Evolutionary conservation across 2,888 invertebrate species (phyloP).

Genomic region (Amorpha juglandis): DNA sequence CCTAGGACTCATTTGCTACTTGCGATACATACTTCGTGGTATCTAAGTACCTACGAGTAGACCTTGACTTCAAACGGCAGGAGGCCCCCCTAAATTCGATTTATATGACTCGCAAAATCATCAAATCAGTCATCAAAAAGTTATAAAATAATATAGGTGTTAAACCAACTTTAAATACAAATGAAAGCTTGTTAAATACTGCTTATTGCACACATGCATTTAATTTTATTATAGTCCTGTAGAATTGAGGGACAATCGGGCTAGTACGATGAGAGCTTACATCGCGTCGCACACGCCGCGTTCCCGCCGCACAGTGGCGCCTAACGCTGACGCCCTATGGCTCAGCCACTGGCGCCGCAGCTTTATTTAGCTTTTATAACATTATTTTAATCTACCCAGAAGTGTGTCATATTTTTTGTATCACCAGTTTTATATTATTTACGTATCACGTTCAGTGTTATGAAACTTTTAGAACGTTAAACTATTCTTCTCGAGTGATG

Average conservation of each 20-base stretch:
- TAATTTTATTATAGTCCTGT: too few species aligned
- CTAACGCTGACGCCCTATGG: not conserved
- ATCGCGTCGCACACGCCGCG: not conserved
- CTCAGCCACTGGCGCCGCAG: constrained; percentile 36
- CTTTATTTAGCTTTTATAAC: constrained; percentile 64
- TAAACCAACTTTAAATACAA: not conserved
- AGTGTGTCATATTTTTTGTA: constrained; percentile 68
- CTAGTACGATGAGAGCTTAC: not conserved
- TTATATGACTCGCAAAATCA: too few species aligned
- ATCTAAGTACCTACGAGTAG: too few species aligned
- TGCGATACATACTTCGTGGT: too few species aligned
- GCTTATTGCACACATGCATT: too few species aligned
- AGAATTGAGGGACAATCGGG: not conserved
- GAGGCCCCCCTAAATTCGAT: too few species aligned
- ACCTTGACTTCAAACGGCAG: too few species aligned
- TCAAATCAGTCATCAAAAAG: too few species aligned
- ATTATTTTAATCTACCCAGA: constrained; percentile 71
- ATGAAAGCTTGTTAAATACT: too few species aligned
- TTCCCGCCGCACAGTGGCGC: not conserved
- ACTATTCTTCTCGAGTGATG: too few species aligned
- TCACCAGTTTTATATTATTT: constrained; percentile 55
- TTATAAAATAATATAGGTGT: not conserved
- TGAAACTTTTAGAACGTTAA: too few species aligned
- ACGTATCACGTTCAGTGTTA: constrained; percentile 39
- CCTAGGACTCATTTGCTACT: too few species aligned